These are phyloP conservation scores for Erebia epiphron DNA, from an alignment of 2,888 invertebrate species.

Conservation along the genomic window DNA sequence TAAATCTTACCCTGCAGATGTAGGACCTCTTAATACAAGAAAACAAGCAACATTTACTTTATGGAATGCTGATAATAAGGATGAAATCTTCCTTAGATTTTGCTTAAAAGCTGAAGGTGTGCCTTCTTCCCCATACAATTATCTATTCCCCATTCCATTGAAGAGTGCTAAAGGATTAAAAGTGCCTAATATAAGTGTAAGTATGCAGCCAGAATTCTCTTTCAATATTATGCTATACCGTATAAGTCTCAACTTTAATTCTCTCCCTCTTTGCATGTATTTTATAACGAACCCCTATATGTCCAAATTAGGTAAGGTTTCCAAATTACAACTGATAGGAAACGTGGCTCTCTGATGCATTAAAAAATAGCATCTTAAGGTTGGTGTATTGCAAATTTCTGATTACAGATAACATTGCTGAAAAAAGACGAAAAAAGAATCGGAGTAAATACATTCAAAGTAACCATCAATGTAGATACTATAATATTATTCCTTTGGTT, in stretches of 20 bases:
- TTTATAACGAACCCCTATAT: too few relatives aligned
- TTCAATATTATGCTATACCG: background rate
- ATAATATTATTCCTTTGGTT: slow-evolving; percentile 88
- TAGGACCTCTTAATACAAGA: slow-evolving; percentile 54
- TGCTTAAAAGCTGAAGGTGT: slow-evolving; percentile 75
- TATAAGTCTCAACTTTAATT: too few relatives aligned
- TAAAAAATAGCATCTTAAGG: background rate
- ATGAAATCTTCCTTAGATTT: slow-evolving; percentile 70
- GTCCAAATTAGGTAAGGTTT: too few relatives aligned
- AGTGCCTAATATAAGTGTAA: slow-evolving; percentile 83
- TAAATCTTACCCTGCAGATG: slow-evolving; percentile 51
- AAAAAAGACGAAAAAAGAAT: slow-evolving; percentile 32
- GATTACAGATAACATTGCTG: slow-evolving; percentile 58
- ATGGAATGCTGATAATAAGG: slow-evolving; percentile 52
- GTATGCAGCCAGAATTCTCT: slow-evolving; percentile 20
- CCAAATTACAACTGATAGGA: too few relatives aligned
- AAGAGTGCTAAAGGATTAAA: slow-evolving; percentile 78
- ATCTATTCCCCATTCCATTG: slow-evolving; percentile 84
- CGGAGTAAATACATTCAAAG: slow-evolving; percentile 42
- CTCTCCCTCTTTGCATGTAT: too few relatives aligned
- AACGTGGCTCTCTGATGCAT: too few relatives aligned
- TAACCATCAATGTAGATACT: slow-evolving; percentile 67
- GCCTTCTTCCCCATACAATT: slow-evolving; percentile 84
- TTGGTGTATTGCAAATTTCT: slow-evolving; percentile 11
- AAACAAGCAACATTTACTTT: slow-evolving; percentile 57